Base-by-base conservation (phyloP, 35 echinoderm and acorn worm species). In the Lytechinus variegatus region DNA sequence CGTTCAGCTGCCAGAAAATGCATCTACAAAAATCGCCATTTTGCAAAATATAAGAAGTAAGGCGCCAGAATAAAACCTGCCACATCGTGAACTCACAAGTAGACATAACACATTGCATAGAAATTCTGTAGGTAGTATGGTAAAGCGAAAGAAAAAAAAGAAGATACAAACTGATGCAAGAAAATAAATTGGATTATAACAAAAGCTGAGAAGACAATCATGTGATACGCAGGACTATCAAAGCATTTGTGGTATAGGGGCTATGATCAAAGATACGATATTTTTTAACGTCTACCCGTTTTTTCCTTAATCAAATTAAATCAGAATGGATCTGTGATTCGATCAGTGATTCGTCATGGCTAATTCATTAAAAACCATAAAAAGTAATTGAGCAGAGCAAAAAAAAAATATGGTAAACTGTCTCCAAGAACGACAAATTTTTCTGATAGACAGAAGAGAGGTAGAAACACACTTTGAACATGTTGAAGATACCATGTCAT, bases 1-100 rank as follows among this genome's bases (percentile, higher is more conserved):
- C 66, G 66, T 79, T 79, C 66, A 79, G 66, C 66, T 79, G 66
- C 66, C 19, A 79, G 66, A 79, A 24, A 7, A 24, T 24, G 66
- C 66, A 79, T 79, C 66, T 79, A 79, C 66, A 79, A 79, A 56
- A 79, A 79, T 79, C 66, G 66, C 66, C 66, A 79, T 19, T 79
- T 19, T 79, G 66, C 16, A 79, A n/a, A n/a, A 79, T 24, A 79
- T 7, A 79, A 79, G 66, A 24, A 79, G 4, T 79, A 79, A 79
- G 66, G 66, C 66, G 66, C 66, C n/a, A 27, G 19, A 79, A 79
- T 79, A 7, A 79, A 79, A 24, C 66, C 33, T 44, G 2, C 33
- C 33, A 1, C 19, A 79, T 79, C n/a, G n/a, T 79, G 6, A 79
- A 24, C 33, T 79, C 66, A 24, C 14, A 19, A 79, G 16, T 79